phyloP scores from a whole-genome alignment of 2,113 vertebrate species.

The Salminus brasiliensis region DNA sequence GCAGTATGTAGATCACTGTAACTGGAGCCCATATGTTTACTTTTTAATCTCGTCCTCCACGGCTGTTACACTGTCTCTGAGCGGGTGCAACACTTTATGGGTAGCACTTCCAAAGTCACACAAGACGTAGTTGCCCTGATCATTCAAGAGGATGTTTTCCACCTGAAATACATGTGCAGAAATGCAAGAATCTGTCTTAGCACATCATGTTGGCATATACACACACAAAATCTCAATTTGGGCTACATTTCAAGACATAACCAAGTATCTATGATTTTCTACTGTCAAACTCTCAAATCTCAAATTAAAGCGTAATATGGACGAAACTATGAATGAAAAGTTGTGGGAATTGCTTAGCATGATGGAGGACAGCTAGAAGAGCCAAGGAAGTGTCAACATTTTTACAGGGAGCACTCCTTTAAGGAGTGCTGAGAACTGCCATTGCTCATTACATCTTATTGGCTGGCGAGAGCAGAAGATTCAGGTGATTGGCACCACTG shows the following conservation, averaged over 20 bases:
- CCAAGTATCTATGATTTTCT: too few relatives aligned
- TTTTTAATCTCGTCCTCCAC: constrained; percentile 99
- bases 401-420: not conserved
- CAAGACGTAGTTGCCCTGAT: constrained; percentile 92
- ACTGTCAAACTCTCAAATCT: too few relatives aligned
- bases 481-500: constrained; percentile 30
- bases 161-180: constrained; percentile 77
- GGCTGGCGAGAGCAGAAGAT: constrained; percentile 17
- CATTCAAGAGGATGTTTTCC: constrained; percentile 94
- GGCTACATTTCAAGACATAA: too few relatives aligned
- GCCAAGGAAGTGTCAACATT: not conserved
- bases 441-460: not conserved
- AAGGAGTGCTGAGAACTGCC: constrained; percentile 18
- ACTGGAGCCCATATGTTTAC: constrained; percentile 77
- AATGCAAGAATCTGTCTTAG: not conserved
- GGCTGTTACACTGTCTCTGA: constrained; percentile 89
- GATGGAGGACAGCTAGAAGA: too few relatives aligned
- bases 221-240: too few relatives aligned
- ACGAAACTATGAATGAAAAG: not conserved
- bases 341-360: not conserved
- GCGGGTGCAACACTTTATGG: constrained; percentile 89
- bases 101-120: constrained; percentile 98
- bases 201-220: too few relatives aligned
- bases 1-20: too few relatives aligned
- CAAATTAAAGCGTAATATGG: too few relatives aligned